A percentile compares a stretch with the other conserved stretches of the same genome.
These are phyloP conservation scores for Rissa tridactyla DNA, from an alignment of 2,113 vertebrate species.

Conservation along the genomic window DNA sequence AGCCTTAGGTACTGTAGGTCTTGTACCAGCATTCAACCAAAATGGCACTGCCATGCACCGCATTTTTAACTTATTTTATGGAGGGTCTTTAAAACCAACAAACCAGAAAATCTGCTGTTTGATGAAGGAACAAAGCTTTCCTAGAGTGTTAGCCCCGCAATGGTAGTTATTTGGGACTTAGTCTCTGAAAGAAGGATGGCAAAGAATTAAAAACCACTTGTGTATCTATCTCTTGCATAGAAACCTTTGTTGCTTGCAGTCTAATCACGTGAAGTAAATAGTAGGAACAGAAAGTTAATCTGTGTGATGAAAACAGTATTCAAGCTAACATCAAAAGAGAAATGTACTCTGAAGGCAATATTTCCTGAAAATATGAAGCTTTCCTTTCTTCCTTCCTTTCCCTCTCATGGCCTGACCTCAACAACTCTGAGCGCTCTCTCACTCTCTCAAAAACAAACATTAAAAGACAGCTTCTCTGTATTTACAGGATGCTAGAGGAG, in stretches of 20 bases:
- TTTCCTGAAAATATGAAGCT: not conserved
- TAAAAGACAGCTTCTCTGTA: not conserved
- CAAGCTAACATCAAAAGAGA: not conserved
- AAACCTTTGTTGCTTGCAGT: not conserved
- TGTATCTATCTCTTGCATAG: not conserved
- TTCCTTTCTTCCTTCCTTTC: not conserved
- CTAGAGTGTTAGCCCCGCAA: not conserved
- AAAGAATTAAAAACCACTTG: not conserved
- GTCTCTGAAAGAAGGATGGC: not conserved
- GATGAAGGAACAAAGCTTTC: not conserved
- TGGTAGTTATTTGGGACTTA: not conserved
- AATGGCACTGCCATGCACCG: not conserved
- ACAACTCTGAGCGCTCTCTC: fast-evolving
- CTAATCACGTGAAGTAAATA: not conserved
- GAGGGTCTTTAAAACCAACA: not conserved
- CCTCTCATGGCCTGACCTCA: not conserved
- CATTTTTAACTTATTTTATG: not conserved
- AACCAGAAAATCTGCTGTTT: not conserved
- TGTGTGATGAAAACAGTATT: not conserved
- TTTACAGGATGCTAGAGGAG: not conserved
- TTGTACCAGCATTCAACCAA: not conserved
- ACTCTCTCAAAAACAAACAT: not conserved
- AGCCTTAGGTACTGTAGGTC: not conserved
- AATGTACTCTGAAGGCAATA: not conserved
- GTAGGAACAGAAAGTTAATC: not conserved